Evolutionary conservation across 2,888 invertebrate species (phyloP).

Genomic region (Acleris literana): DNA sequence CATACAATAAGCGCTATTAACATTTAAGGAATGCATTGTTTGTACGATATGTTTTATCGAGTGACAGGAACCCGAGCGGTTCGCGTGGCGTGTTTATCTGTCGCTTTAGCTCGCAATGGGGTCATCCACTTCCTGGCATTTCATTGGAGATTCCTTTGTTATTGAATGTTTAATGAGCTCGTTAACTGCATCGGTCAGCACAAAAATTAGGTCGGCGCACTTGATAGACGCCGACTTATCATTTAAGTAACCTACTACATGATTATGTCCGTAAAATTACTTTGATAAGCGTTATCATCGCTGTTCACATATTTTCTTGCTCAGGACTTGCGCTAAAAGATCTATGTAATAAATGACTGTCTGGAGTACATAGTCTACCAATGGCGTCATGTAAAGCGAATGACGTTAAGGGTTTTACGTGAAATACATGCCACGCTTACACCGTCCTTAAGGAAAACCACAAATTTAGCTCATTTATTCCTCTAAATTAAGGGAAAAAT

Average conservation of each 20-base stretch:
- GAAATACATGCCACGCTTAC: not conserved
- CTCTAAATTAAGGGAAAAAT: no score
- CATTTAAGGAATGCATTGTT: conserved; percentile 11
- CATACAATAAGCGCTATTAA: conserved; percentile 41
- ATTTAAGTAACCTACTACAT: conserved; percentile 23
- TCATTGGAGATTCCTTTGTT: conserved; percentile 30
- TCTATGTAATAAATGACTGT: not conserved
- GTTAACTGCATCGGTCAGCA: conserved; percentile 30
- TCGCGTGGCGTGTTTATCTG: conserved; percentile 48
- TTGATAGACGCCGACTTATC: conserved; percentile 24
- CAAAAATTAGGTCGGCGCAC: conserved; percentile 28
- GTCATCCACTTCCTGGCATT: conserved; percentile 41
- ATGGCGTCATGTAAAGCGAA: not conserved
- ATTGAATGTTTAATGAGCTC: conserved; percentile 34
- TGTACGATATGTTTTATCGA: conserved; percentile 42
- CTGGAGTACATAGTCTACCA: not conserved
- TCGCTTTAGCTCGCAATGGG: conserved; percentile 39
- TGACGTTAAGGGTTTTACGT: not conserved
- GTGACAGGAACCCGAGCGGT: conserved; percentile 43
- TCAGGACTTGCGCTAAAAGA: not conserved
- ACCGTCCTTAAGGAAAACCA: not conserved
- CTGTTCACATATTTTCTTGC: conserved; percentile 1
- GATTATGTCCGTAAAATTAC: conserved; percentile 31
- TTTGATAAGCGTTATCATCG: conserved; percentile 20
- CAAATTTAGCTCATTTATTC: no score